Evolutionary conservation across 2,888 invertebrate species (phyloP).

Genomic region (Scaptomyza tumidula): DNA sequence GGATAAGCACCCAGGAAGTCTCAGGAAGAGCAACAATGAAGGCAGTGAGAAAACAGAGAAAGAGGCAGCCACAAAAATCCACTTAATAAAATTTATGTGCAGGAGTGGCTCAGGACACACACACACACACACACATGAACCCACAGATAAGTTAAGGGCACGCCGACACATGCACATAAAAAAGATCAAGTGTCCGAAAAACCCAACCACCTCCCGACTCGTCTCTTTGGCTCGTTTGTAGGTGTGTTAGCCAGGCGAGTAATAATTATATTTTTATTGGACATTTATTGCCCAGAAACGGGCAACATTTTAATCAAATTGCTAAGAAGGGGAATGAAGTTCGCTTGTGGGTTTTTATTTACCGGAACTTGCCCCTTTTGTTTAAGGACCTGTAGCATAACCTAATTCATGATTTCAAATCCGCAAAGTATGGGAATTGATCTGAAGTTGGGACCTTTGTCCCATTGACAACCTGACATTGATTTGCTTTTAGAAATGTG

Average conservation of each 20-base stretch:
- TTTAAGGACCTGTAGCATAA: constrained; percentile 44
- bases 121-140: constrained; percentile 29
- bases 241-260: constrained; percentile 75
- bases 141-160: constrained; percentile 58
- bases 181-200: constrained; percentile 59
- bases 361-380: constrained; percentile 52
- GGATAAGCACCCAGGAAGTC: constrained; percentile 44
- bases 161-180: constrained; percentile 62
- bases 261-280: constrained; percentile 84
- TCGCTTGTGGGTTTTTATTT: constrained; percentile 25
- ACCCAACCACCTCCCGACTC: constrained; percentile 30
- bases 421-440: constrained; percentile 35
- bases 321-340: constrained; percentile 19
- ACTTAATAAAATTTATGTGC: constrained; percentile 81
- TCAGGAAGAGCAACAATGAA: constrained; percentile 28
- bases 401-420: constrained; percentile 56
- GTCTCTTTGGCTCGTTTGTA: constrained; percentile 32
- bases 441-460: background rate
- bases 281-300: constrained; percentile 82
- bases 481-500: constrained; percentile 59
- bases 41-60: background rate
- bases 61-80: constrained; percentile 60
- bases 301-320: constrained; percentile 77
- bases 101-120: constrained; percentile 73
- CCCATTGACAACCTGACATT: constrained; percentile 24